These are phyloP conservation scores for Plectus sambesii DNA, from an alignment of 1,140 invertebrate species.

Conservation along the genomic window DNA sequence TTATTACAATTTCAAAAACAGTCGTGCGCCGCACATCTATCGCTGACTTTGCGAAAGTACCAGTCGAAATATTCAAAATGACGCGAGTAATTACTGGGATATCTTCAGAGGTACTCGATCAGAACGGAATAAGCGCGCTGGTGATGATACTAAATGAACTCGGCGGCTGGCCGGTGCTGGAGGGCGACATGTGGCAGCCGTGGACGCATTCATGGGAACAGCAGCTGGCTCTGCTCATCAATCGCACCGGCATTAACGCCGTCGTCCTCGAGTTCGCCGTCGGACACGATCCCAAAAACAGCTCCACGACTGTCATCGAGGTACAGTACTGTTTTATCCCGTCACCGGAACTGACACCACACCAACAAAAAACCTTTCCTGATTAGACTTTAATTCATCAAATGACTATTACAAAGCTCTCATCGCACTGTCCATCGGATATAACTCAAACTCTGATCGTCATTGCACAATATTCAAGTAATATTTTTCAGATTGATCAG, in stretches of 20 bases:
- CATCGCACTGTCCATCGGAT: no score
- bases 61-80: no score
- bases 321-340: not conserved
- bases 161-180: constrained; percentile 78
- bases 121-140: constrained; percentile 21
- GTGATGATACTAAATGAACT: constrained; percentile 56
- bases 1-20: no score
- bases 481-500: constrained; percentile 68
- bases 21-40: no score
- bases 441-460: constrained; percentile 24
- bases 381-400: no score
- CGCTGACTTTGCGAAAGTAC: no score
- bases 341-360: not conserved
- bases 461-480: constrained; percentile 20
- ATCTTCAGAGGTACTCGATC: constrained; percentile 25
- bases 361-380: no score
- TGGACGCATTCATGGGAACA: constrained; percentile 58
- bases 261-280: constrained; percentile 85
- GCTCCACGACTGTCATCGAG: constrained; percentile 19
- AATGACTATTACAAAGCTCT: no score
- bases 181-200: constrained; percentile 63
- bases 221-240: constrained; percentile 60
- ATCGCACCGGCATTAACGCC: constrained; percentile 69
- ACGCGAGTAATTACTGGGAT: no score
- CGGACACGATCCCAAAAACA: constrained; percentile 74